Base-by-base conservation (phyloP, 2,888 invertebrate genomes). In the Hirtodrosophila alboralis region DNA sequence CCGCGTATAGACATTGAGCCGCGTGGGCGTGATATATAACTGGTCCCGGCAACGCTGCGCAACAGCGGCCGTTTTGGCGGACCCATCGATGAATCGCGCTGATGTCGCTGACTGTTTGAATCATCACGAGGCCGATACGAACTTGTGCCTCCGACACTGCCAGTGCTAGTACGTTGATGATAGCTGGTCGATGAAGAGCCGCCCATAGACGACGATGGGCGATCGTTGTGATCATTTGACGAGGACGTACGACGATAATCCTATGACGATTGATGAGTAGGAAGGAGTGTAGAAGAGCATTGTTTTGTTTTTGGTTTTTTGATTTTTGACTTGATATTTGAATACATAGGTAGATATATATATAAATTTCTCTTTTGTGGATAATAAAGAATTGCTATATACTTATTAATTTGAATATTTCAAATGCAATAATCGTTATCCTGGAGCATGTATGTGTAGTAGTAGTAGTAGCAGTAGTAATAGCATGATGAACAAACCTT, bases 241-340 rank as follows among this genome's bases (percentile, higher is more conserved):
- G 88, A 87, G 41, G 87, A 74, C 47, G 89, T 88, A 44, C 89
- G 90, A 81, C 90, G 89, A 78, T 90, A 90, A 76, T 90, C 90
- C 87, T 90, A 89, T 84, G 89, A 83, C 81, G 88, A 85, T 83
- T 81, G 88, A 87, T 87, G 90, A 90, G 83, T 89, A 88, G 81
- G 87, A 86, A 75, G 89, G 80, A 78, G 87, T 88, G 76, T 84
- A 88, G 73, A 69, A 86, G 84, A 78, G 74, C 78, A 80, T 80
- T 68, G 52, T 69, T 74, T 77, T 84, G 77, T 69, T 84, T 73
- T 59, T 44, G 26, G 33, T 34, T 48, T 49, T 53, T 63, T 64
- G 75, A 63, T 74, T 23, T 80, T n/a, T n/a, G n/a, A n/a, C n/a
- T n/a, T 77, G 64, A 62, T 66, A 53, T 69, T 72, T 75, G 61